These are phyloP conservation scores for Cardiocondyla obscurior DNA, from an alignment of 1,140 invertebrate species.

Conservation along the genomic window DNA sequence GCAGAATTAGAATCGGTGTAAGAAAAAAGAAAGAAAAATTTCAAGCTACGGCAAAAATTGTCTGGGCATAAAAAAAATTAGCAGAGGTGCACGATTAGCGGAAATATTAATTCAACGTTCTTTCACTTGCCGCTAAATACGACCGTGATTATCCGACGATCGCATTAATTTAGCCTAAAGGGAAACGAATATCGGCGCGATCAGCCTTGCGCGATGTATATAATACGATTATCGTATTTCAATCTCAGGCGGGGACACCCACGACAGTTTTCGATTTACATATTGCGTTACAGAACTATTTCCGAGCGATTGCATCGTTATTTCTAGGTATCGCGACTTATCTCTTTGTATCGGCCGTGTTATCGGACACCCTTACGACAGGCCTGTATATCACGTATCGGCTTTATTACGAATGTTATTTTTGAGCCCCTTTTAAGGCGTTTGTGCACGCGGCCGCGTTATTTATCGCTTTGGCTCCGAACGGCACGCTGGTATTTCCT, in stretches of 20 bases:
- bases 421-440: neutral
- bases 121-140: neutral
- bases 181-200: conserved; percentile 3
- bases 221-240: conserved; percentile 29
- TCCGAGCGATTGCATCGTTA: conserved; percentile 41
- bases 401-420: neutral
- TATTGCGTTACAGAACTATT: conserved; percentile 49
- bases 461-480: neutral
- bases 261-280: conserved; percentile 38
- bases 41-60: no score
- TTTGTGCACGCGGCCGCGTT: neutral
- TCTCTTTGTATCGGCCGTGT: conserved; percentile 1
- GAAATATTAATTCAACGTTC: neutral
- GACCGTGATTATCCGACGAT: neutral
- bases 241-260: conserved; percentile 17
- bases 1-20: no score
- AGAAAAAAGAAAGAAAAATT: no score
- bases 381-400: neutral
- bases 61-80: neutral
- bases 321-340: conserved; percentile 29
- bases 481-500: neutral
- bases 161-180: neutral
- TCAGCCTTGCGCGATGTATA: neutral
- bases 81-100: no score
- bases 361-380: conserved; percentile 25